Evolutionary conservation across 1,140 invertebrate species (phyloP).

Genomic region (Dendroctonus valens): DNA sequence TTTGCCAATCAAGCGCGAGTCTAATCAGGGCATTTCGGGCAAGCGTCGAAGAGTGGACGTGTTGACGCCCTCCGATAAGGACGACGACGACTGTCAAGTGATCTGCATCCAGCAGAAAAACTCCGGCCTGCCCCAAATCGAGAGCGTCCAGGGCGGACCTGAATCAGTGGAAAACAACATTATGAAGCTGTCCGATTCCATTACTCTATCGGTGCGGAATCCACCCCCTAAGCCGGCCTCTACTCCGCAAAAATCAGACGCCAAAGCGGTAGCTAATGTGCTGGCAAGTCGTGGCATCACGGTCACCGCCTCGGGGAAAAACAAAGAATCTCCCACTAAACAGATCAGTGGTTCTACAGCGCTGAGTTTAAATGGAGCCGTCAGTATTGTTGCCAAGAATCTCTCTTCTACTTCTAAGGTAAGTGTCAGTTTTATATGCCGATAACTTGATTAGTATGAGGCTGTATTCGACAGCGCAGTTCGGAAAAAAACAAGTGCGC

Average conservation of each 20-base stretch:
- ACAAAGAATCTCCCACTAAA: slow-evolving; percentile 45
- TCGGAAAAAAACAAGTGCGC: too few relatives aligned
- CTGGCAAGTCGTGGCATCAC: slow-evolving; percentile 73
- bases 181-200: slow-evolving; percentile 62
- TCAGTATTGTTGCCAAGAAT: slow-evolving; percentile 62
- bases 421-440: neutral
- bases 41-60: slow-evolving; percentile 57
- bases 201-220: slow-evolving; percentile 65
- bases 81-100: slow-evolving; percentile 63
- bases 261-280: slow-evolving; percentile 71
- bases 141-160: slow-evolving; percentile 62
- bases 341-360: slow-evolving; percentile 38
- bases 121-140: slow-evolving; percentile 69
- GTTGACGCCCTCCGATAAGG: slow-evolving; percentile 58
- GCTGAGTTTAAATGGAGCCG: slow-evolving; percentile 69
- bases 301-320: slow-evolving; percentile 58
- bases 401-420: neutral
- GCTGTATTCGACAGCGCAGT: too few relatives aligned
- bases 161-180: slow-evolving; percentile 54
- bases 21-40: slow-evolving; percentile 36
- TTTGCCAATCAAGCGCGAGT: slow-evolving; percentile 33
- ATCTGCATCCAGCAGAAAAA: slow-evolving; percentile 72
- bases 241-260: slow-evolving; percentile 61
- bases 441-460: neutral
- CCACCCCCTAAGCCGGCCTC: slow-evolving; percentile 39